Evolutionary conservation across 1,140 invertebrate species (phyloP), one percentile per base, ranked within the genome.

Genomic region (Achatina immaculata): DNA sequence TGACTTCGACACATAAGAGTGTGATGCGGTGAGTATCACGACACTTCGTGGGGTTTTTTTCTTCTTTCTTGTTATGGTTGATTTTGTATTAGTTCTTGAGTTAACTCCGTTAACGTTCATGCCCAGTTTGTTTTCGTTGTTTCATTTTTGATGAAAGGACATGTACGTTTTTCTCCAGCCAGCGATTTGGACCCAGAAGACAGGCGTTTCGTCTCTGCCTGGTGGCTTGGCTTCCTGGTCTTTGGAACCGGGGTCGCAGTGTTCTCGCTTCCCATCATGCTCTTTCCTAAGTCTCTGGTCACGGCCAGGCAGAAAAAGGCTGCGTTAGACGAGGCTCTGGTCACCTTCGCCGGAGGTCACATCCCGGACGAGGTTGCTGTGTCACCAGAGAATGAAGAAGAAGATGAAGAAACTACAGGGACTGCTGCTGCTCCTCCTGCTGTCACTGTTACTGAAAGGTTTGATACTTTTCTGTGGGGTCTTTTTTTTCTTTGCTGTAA

Each of bases 211-310:
- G 28, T 66, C 4, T 43, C 62, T 9, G 38, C 45, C 38, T 75
- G 43, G 51, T 75, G 72, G 72, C n/a, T 75, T 19, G 43, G 45
- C 2, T 75, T 75, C 45, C 28, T 75, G 1, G 24, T 75, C 40
- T 75, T 48, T 75, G 72, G 72, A 1, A 16, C 40, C 6, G 72
- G 72, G 1, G 28, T 31, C 19, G 48, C 40, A 11, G 31, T 75
- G 3, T 51, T 42, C n/a, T 51, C 72, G 1, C 2, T 75, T 4
- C 72, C 72, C 3, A 6, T 75, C 7, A 34, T 75, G n/a, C 36
- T 75, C 4, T 75, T 75, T n/a, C 72, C 72, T 1, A 48, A 28
- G 40, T 1, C 11, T 21, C 38, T 75, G 45, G 72, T 75, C 1
- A 34, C 43, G 7, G 16, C 21, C 4, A 42, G 36, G 1, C 43